Base-by-base conservation (phyloP, 2,797 vertebrate genomes). In the Salarias fasciatus region DNA sequence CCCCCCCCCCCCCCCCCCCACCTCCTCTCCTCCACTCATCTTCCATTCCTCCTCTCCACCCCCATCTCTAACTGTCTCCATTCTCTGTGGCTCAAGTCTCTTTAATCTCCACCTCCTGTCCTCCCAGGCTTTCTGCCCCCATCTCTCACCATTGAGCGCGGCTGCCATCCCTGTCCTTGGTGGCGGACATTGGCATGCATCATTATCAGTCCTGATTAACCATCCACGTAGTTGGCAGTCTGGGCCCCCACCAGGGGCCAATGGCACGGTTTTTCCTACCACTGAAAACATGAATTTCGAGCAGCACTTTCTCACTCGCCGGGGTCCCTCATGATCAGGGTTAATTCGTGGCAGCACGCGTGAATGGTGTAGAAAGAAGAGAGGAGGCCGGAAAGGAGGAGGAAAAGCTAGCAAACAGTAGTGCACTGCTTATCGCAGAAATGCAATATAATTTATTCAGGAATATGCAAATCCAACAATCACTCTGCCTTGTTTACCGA, bases 391-490 rank as follows among this genome's bases (percentile, higher is more conserved):
- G 54, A 58, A 55, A 76, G 63, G 51, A 66, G 75, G 70, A 75
- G 73, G 67, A 75, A 75, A 82, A 82, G 75, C 80, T 63, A 78
- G 66, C 61, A 71, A 84, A 85, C 85, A 86, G 76, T 79, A 63
- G 75, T 77, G 79, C 69, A 40, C 62, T 72, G 88, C 88, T 87
- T 91, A 90, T 92, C 87, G 79, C 84, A 61, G 68, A 86, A 88
- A 87, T 84, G 77, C 86, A 87, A 86, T 85, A 77, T 90, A 85
- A 91, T 90, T 92, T 91, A 90, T 92, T 89, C 83, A 80, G 76
- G 79, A 86, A 89, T 88, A 90, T 90, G 90, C 84, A 88, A 92
- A 92, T 92, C 82, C 86, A 84, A 85, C 78, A 90, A 89, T 88
- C 84, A 85, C 83, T 82, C 82, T 82, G 86, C 81, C 83, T 89